Conservation (phyloP, 2,113 vertebrate genomes). For the Brachirus orientalis region DNA sequence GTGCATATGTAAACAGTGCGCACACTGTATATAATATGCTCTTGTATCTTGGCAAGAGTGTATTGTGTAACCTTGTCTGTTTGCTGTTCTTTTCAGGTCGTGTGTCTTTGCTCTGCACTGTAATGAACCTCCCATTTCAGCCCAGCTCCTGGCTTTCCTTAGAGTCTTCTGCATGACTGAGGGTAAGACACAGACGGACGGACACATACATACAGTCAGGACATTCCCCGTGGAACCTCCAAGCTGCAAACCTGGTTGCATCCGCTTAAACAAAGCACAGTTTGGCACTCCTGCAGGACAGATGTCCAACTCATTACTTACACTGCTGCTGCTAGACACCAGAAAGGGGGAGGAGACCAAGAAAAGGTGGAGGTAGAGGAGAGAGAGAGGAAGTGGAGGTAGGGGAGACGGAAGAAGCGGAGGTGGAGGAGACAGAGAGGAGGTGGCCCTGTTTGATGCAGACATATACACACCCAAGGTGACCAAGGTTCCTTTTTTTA, state of each 20-base stretch:
- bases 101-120: conserved; percentile 94
- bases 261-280: conserved; percentile 6
- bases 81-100: conserved; percentile 81
- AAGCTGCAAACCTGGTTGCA: conserved; percentile 8
- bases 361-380: no score
- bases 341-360: not conserved
- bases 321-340: conserved; percentile 21
- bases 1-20: no score
- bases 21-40: no score
- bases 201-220: conserved; percentile 1
- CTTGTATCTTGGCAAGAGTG: no score
- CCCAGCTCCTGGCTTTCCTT: conserved; percentile 96
- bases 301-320: no score
- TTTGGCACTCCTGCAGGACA: not conserved
- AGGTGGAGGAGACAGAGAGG: conserved; percentile 3
- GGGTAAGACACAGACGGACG: conserved; percentile 86
- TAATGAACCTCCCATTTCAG: conserved; percentile 93
- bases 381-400: no score
- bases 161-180: conserved; percentile 99
- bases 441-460: no score
- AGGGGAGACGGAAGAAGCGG: not conserved
- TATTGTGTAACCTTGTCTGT: not conserved
- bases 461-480: no score
- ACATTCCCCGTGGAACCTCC: not conserved
- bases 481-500: no score